Percentiles rank a stretch among this genome's conserved stretches.
phyloP scores from a whole-genome alignment of 2,888 invertebrate species.

The Poecilobothrus nobilitatus region DNA sequence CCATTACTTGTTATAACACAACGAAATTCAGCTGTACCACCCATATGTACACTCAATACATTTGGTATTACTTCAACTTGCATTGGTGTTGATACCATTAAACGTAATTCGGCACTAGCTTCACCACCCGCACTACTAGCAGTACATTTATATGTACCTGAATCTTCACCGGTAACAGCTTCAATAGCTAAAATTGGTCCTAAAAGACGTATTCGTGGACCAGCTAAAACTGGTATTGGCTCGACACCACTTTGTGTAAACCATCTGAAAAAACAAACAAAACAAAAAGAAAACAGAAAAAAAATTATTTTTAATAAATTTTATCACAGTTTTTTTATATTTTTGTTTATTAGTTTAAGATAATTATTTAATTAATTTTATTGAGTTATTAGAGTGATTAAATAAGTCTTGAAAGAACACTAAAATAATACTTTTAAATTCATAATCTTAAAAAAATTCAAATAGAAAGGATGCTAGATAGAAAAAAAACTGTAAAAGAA shows the following conservation, averaged over 20 bases:
- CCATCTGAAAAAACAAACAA: slow-evolving; percentile 55
- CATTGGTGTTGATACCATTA: slow-evolving; percentile 57
- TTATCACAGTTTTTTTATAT: neutral
- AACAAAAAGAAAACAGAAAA: slow-evolving; percentile 28
- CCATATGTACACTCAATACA: slow-evolving; percentile 62
- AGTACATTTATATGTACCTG: slow-evolving; percentile 59
- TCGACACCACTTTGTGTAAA: slow-evolving; percentile 58
- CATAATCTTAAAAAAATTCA: too few species aligned
- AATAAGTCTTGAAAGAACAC: too few species aligned
- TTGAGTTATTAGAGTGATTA: too few species aligned
- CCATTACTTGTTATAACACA: slow-evolving; percentile 53
- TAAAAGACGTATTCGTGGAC: slow-evolving; percentile 56
- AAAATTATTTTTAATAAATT: neutral
- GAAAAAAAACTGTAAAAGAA: too few species aligned
- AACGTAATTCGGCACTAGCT: slow-evolving; percentile 57
- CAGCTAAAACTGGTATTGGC: slow-evolving; percentile 54
- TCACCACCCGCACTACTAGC: slow-evolving; percentile 63
- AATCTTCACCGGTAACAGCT: slow-evolving; percentile 60
- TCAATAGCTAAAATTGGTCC: slow-evolving; percentile 63
- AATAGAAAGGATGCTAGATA: too few species aligned
- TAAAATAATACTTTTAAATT: too few species aligned
- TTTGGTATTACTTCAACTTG: slow-evolving; percentile 59
- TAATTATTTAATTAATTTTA: too few species aligned
- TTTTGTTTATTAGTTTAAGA: too few species aligned
- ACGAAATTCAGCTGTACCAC: slow-evolving; percentile 63